A percentile compares a stretch with the other conserved stretches of the same genome.
Conservation (phyloP, 1,140 invertebrate genomes). For the Aphidius gifuensis region DNA sequence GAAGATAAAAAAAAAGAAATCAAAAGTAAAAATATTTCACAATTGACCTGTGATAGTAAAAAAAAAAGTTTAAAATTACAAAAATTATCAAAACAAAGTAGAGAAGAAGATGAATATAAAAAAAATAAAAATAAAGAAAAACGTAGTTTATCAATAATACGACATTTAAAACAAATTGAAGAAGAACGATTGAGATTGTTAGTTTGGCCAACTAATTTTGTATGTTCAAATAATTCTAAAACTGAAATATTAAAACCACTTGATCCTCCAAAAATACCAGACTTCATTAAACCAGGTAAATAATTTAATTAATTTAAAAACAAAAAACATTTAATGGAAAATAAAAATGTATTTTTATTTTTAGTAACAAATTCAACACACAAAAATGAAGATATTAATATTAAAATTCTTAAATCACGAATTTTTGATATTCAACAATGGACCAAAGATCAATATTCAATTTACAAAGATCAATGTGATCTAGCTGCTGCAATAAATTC, state of each 20-base stretch:
- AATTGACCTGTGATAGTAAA: no score
- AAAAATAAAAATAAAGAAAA: slow-evolving; percentile 16
- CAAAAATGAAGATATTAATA: slow-evolving; percentile 16
- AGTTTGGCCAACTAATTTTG: slow-evolving; percentile 13
- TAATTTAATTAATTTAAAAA: slow-evolving; percentile 9
- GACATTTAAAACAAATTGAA: slow-evolving; percentile 31
- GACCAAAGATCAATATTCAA: slow-evolving; percentile 42
- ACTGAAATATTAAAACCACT: slow-evolving; percentile 31
- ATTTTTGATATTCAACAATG: slow-evolving; percentile 38
- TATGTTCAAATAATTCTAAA: slow-evolving; percentile 12
- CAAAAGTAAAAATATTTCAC: no score
- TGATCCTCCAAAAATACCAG: slow-evolving; percentile 40
- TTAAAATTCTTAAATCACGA: slow-evolving; percentile 27
- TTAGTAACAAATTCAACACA: neutral
- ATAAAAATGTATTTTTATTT: slow-evolving; percentile 12
- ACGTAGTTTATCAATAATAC: slow-evolving; percentile 26
- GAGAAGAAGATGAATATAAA: neutral
- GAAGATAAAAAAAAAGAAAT: no score
- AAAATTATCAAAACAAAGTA: neutral
- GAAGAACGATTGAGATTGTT: slow-evolving; percentile 18
- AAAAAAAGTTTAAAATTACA: neutral
- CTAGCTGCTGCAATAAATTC: slow-evolving; percentile 40
- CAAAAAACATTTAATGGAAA: slow-evolving; percentile 1
- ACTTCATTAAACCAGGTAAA: slow-evolving; percentile 33
- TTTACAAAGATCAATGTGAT: slow-evolving; percentile 39